Evolutionary conservation across 2,113 vertebrate genomes (phyloP), one percentile per base, ranked within the genome.

Genomic region (Forbesichthys papilliferus): DNA sequence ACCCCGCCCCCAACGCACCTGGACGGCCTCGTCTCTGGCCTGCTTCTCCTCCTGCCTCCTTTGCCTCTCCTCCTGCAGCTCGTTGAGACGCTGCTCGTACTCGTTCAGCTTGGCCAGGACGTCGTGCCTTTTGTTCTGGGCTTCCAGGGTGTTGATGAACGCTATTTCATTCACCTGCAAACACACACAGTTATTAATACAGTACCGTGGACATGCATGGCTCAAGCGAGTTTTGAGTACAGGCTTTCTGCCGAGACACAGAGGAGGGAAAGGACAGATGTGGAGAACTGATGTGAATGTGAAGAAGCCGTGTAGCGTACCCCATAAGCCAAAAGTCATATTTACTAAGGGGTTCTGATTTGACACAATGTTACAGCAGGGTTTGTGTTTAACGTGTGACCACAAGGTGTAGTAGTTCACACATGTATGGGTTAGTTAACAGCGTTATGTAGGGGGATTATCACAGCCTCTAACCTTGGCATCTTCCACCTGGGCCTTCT

Each of bases 71-170:
- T 99, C 97, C n/a, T 98, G 97, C 16, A 99, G 87, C 67, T 99
- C 98, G n/a, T 95, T 98, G 3, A 99, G 91, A 8, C 97, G 94
- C 59, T 98, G 96, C 1, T 99, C 97, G 3, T 99, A 99, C 13
- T 99, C 98, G 69, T 96, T 98, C 4, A 99, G 87, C 67, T 99
- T 99, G 36, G 97, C 96, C 82, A 99, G 62, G 33, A 96, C 97
- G 13, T 99, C 98, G 0, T 99, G 98, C 0, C 98, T 93, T 64
- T 99, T 99, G 88, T 99, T 99, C 86, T 99, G 98, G 42, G 98
- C 98, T 90, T 99, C 98, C n/a, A 99, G 85, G 0, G 98, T 99
- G 88, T 99, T 99, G 80, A 99, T 99, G 78, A 99, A 99, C 0
- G 98, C 98, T 13, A 99, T 99, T 89, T 99, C 98, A 77, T 99